Evolutionary conservation across 2,888 invertebrate species (phyloP).

Genomic region (Drosophila affinis): DNA sequence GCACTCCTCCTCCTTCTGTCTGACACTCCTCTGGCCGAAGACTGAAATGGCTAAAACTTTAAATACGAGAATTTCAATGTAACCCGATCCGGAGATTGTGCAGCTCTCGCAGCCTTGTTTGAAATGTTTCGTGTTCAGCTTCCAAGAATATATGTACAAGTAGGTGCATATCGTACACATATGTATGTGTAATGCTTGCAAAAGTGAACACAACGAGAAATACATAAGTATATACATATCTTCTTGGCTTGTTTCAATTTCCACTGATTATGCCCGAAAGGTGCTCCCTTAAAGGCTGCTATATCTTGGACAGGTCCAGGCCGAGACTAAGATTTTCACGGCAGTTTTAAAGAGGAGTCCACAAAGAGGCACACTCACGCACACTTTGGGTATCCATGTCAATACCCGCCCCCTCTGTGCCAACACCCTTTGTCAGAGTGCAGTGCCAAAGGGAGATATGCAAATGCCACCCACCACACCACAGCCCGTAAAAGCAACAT

Average conservation of each 20-base stretch:
- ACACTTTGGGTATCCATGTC: constrained; percentile 55
- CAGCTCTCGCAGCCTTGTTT: constrained; percentile 69
- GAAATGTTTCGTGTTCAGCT: constrained; percentile 54
- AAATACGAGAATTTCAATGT: constrained; percentile 73
- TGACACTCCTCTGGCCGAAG: constrained; percentile 7
- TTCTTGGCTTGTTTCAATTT: too few relatives aligned
- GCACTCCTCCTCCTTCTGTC: neutral
- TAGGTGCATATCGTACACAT: neutral
- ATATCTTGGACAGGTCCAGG: too few relatives aligned
- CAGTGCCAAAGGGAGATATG: constrained; percentile 30
- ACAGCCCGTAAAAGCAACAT: neutral
- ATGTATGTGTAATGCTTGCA: too few relatives aligned
- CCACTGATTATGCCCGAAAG: constrained; percentile 19
- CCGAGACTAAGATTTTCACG: neutral
- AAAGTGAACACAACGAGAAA: too few relatives aligned
- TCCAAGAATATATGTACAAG: constrained; percentile 4
- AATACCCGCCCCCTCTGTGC: constrained; percentile 7
- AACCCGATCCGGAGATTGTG: constrained; percentile 65
- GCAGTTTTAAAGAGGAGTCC: neutral
- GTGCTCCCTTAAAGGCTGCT: constrained; percentile 22
- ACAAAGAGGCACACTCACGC: constrained; percentile 8
- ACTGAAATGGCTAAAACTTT: constrained; percentile 36
- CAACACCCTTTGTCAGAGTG: constrained; percentile 2
- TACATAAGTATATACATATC: too few relatives aligned
- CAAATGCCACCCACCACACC: constrained; percentile 13